Evolutionary conservation across 2,888 invertebrate species (phyloP).

Genomic region (Xestia c-nigrum): DNA sequence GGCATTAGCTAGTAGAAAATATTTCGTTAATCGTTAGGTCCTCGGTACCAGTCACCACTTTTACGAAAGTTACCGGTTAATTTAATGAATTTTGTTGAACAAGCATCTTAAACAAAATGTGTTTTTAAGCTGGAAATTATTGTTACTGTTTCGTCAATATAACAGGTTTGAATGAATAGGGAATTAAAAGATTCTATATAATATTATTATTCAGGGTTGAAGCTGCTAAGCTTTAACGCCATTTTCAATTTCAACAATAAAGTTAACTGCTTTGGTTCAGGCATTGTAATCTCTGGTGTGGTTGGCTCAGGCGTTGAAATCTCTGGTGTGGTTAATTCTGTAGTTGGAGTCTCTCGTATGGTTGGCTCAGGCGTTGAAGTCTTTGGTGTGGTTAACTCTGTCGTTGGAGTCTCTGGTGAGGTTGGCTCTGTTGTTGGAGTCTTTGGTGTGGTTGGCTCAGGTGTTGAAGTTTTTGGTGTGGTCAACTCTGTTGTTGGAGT

Average conservation of each 20-base stretch:
- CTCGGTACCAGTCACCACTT: too few species aligned
- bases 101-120: too few species aligned
- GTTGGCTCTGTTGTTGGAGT: not conserved
- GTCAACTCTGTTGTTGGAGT: not conserved
- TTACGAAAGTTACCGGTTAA: too few species aligned
- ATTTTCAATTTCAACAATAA: conserved; percentile 2
- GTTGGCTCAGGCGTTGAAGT: not conserved
- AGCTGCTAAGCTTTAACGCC: not conserved
- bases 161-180: not conserved
- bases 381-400: not conserved
- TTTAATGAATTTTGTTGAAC: too few species aligned
- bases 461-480: not conserved
- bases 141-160: too few species aligned
- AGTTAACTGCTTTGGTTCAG: not conserved
- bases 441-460: too few species aligned
- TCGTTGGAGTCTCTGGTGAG: not conserved
- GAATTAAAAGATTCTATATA: not conserved
- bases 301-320: too few species aligned
- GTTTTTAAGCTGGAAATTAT: too few species aligned
- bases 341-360: not conserved
- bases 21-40: too few species aligned
- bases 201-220: too few species aligned
- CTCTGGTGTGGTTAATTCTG: not conserved
- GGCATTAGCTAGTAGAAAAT: too few species aligned
- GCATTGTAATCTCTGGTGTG: not conserved